These are phyloP conservation scores for Chelidonichthys spinosus DNA, from an alignment of 2,797 vertebrate species.

Conservation along the genomic window DNA sequence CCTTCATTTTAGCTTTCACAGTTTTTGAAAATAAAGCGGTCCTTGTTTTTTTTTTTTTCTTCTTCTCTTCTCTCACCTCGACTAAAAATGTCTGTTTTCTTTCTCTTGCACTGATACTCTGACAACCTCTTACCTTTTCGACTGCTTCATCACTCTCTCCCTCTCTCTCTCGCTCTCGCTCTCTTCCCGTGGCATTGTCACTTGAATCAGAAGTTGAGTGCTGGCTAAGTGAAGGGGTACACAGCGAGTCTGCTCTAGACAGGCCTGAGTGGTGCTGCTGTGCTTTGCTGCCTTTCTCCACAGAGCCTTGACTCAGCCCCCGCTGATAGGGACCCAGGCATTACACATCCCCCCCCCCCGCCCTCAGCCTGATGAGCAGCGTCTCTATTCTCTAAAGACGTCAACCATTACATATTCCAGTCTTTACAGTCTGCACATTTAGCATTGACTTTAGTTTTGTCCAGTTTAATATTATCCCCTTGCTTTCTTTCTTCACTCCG, in stretches of 20 bases:
- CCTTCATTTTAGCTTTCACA: constrained; percentile 70
- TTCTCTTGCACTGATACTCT: constrained; percentile 65
- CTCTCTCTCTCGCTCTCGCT: constrained; percentile 29
- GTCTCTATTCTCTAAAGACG: constrained; percentile 59
- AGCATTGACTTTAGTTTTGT: constrained; percentile 31
- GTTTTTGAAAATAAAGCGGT: constrained; percentile 77
- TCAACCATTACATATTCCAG: constrained; percentile 55
- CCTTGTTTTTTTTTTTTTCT: constrained; percentile 61
- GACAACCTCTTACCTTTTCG: constrained; percentile 78
- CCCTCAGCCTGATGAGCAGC: constrained; percentile 51
- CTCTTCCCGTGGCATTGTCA: constrained; percentile 66
- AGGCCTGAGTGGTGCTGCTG: constrained; percentile 73
- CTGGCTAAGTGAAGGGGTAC: constrained; percentile 76
- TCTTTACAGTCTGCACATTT: constrained; percentile 28
- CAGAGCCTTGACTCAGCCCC: constrained; percentile 70
- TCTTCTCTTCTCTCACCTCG: constrained; percentile 37
- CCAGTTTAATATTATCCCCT: constrained; percentile 32
- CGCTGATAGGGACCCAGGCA: constrained; percentile 62
- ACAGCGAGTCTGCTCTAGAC: constrained; percentile 71
- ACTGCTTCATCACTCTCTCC: constrained; percentile 57
- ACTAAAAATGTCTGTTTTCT: constrained; percentile 70
- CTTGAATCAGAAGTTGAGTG: constrained; percentile 78
- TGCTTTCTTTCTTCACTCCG: constrained; percentile 4
- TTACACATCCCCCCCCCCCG: constrained; percentile 46
- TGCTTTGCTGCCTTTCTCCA: constrained; percentile 69